These are phyloP conservation scores for Rynchops niger DNA, from an alignment of 2,113 vertebrate species.

Conservation along the genomic window DNA sequence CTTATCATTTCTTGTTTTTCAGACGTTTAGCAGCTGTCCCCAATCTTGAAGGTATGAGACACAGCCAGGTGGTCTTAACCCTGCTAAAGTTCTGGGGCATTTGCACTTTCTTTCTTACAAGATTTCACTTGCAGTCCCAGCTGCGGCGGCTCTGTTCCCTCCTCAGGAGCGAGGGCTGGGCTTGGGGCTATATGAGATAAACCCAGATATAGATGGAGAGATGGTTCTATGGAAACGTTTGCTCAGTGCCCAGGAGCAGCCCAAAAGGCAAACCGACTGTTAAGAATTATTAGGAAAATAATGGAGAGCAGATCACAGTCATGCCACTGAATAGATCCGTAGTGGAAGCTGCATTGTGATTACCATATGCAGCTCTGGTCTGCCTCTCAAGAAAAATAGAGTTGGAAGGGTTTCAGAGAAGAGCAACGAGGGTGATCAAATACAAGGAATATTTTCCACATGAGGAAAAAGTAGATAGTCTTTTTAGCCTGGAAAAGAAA, in stretches of 20 bases:
- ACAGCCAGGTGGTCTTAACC: neutral
- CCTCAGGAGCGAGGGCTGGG: neutral
- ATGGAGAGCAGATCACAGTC: constrained; percentile 23
- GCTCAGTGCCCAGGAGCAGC: constrained; percentile 7
- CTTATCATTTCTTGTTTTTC: neutral
- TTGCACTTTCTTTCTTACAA: neutral
- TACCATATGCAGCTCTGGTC: neutral
- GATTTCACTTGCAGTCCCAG: neutral
- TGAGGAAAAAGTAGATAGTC: constrained; percentile 9
- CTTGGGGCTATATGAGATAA: neutral
- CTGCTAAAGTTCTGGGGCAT: neutral
- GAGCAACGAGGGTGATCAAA: constrained; percentile 22
- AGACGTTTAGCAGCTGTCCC: neutral
- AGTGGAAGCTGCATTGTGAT: neutral
- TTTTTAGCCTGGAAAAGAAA: constrained; percentile 18
- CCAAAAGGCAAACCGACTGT: constrained; percentile 21
- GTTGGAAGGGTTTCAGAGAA: constrained; percentile 44
- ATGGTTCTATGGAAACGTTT: neutral
- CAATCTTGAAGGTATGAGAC: neutral
- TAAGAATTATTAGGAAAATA: constrained; percentile 39
- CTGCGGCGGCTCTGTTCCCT: neutral
- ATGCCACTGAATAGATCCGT: neutral
- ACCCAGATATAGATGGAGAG: constrained; percentile 7
- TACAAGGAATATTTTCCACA: constrained; percentile 33
- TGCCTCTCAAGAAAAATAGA: neutral